Evolutionary conservation across 2,888 invertebrate species (phyloP), one percentile per base, ranked within the genome.

Genomic region (Pandemis heparana): DNA sequence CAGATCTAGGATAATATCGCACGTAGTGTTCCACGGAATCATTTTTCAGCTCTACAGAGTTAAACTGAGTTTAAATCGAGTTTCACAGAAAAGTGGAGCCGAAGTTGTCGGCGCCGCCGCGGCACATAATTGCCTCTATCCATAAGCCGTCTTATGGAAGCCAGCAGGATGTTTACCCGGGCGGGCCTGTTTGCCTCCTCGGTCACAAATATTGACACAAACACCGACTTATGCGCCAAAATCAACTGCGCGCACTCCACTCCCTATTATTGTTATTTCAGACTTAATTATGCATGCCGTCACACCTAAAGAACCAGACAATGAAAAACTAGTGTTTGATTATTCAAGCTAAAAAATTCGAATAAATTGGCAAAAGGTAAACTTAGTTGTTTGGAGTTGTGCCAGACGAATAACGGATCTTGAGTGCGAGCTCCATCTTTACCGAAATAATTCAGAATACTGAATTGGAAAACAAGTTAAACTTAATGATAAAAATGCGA

Each of bases 201-300:
- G 77, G 78, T 79, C 80, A 79, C 88, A 87, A 91, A 91, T 91
- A 91, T 91, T 92, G 88, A 88, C 89, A 81, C 81, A 83, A 86
- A 87, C 85, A 84, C 78, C 79, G 80, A 81, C 81, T 80, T 80
- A 84, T 83, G 85, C 82, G 81, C 79, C 80, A 80, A 81, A 83
- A 83, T 84, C 83, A 82, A 86, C 84, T 83, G 82, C 81, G 80
- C 79, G 78, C 76, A 80, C 74, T 74, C 64, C 69, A 70, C 60
- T 67, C 51, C 48, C 59, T 48, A 59, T 71, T 71, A 59, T 46
- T 59, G 43, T 71, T 71, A 43, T 64, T 71, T 48, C 32, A 46
- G 48, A 46, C 64, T 65, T 65, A 63, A 63, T 63, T 46, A 41
- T 43, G 46, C 46, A 14, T 63, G 14, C 63, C 23, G 43, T 12